Evolutionary conservation across 2,797 vertebrate species (phyloP), one percentile per base, ranked within the genome.

Genomic region (Pseudotriccus pelzelni): DNA sequence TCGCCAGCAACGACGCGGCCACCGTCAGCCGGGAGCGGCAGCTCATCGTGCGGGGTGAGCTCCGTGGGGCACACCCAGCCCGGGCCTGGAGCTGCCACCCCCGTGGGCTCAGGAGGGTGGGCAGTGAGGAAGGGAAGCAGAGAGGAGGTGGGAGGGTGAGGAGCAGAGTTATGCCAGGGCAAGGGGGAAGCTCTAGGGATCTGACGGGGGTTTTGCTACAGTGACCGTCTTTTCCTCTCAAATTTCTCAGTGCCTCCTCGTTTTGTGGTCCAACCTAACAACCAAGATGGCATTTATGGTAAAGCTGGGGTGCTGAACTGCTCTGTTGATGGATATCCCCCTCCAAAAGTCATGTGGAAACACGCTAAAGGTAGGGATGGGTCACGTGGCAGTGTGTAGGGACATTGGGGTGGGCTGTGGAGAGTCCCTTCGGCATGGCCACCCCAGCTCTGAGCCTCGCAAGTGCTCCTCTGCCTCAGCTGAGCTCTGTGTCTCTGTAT

Each of bases 281-380:
- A 99, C 96, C 99, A 99, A 96, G 99, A 99, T 23, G 99, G 99
- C 83, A 99, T 99, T 96, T 99, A 99, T 0, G 99, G 99, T 52
- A 99, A 99, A 96, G 99, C 99, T 0, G 99, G 99, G 10, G 99
- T 99, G 96, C 97, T 99, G 36, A 99, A 99, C 96, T 99, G 99
- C 90, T 99, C 99, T 0, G 99, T 99, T 28, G 99, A 99, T 3
- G 99, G 99, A 66, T 99, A 99, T 87, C 99, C 99, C 5, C 99
- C 99, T 43, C 99, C 99, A 1, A 99, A 99, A 96, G 99, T 99
- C 96, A 99, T 99, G 98, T 99, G 99, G 99, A 99, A 99, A 63
- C 99, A 99, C 1, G 99, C 99, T 46, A 99, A 99, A 98, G 99
- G 99, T 98, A 97, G 91, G 96, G 37, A 28, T 17, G 87, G 69